Conservation (phyloP, 2,797 vertebrate species). For the Sebastes itinus region DNA sequence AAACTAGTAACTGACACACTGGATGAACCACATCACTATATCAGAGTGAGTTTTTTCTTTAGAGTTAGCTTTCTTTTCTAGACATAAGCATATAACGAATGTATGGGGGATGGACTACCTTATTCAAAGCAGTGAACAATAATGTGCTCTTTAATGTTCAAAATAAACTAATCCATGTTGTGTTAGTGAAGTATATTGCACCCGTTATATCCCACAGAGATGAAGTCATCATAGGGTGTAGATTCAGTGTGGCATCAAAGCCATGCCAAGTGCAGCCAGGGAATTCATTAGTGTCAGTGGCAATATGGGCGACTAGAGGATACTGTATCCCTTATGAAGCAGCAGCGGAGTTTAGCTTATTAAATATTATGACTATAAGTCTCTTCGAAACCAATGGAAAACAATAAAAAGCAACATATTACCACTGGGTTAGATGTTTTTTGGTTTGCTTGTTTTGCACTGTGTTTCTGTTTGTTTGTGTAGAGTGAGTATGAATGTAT, state of each 20-base stretch:
- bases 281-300: slow-evolving; percentile 66
- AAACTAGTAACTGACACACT: background rate
- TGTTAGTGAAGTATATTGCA: slow-evolving; percentile 15
- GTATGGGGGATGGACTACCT: background rate
- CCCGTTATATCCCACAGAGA: slow-evolving; percentile 23
- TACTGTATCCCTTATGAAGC: slow-evolving; percentile 27
- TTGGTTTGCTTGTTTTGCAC: background rate
- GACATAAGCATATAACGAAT: background rate
- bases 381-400: slow-evolving; percentile 12
- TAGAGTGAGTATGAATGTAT: background rate
- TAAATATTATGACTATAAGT: slow-evolving; percentile 41
- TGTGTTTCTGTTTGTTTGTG: background rate
- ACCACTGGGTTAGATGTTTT: background rate
- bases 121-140: background rate
- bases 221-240: slow-evolving; percentile 48
- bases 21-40: background rate
- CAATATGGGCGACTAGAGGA: slow-evolving; percentile 42
- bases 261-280: slow-evolving; percentile 29
- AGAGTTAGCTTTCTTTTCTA: background rate
- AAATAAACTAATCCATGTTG: slow-evolving; percentile 1
- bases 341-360: slow-evolving; percentile 38
- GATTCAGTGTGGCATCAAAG: slow-evolving; percentile 68
- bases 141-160: background rate
- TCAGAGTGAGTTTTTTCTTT: background rate
- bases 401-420: background rate